phyloP scores from a whole-genome alignment of 2,113 vertebrate genomes.

The Scomber japonicus region DNA sequence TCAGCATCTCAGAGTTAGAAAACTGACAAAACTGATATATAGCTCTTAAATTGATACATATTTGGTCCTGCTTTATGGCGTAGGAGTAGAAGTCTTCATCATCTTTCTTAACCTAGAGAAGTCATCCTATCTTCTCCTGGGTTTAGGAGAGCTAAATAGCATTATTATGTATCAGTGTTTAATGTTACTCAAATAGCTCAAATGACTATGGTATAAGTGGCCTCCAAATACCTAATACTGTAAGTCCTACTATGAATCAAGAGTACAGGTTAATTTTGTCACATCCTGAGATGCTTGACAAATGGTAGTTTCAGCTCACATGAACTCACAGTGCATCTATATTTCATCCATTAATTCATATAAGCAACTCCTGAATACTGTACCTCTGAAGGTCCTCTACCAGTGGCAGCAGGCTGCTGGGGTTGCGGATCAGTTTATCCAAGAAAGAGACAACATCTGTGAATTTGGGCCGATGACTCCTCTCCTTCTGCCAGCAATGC shows the following conservation, averaged over 20 bases:
- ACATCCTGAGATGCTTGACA: neutral
- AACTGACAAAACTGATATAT: neutral
- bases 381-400: conserved; percentile 96
- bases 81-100: conserved; percentile 34
- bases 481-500: conserved; percentile 98
- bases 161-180: neutral
- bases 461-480: conserved; percentile 95
- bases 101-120: neutral
- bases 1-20: conserved; percentile 16
- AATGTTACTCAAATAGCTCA: neutral
- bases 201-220: too few species aligned
- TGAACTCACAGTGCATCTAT: neutral
- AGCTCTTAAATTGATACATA: conserved; percentile 19
- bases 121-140: neutral
- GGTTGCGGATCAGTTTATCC: conserved; percentile 96
- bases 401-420: conserved; percentile 92
- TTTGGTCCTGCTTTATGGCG: neutral
- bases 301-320: conserved; percentile 3
- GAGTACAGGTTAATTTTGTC: neutral
- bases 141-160: too few species aligned
- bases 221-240: too few species aligned
- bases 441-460: conserved; percentile 94
- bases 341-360: neutral
- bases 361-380: neutral
- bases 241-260: neutral